Base-by-base conservation (phyloP, 2,113 vertebrate species). In the Osmerus eperlanus region DNA sequence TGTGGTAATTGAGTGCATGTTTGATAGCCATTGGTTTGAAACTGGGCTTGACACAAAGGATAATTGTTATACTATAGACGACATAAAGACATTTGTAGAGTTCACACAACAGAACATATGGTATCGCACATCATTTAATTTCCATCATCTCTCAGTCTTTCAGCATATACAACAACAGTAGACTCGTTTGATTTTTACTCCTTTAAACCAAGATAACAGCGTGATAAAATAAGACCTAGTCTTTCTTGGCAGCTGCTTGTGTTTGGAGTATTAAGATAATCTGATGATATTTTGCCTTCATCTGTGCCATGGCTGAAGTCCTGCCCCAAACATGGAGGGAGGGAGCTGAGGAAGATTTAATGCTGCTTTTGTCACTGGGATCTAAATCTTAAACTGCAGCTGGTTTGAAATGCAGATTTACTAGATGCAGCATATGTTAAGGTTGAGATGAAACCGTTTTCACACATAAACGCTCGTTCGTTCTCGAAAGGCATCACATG, bases 251-350 rank as follows among this genome's bases (percentile, higher is more conserved):
- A 79, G 73, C 77, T 0, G 67, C 83, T 82, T 52, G 13, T 56
- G 13, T 75, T 61, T 51, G 72, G 41, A 21, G 68, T 53, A 69
- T 78, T 81, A 71, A 80, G 71, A 84, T 85, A 82, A 84, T 86
- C 83, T 81, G 68, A 70, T 63, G 73, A 80, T 74, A 65, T 75
- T 83, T 28, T 75, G 71, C 68, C 83, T 74, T 71, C 71, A 60
- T 79, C 64, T 76, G 74, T 25, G 16, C 32, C 23, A 3, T 15
- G 32, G 72, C 62, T 0, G 62, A 29, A 66, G 11, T 18, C 9
- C 29, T 29, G 56, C 62, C 65, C 66, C 72, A 68, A 19, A 74
- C 0, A 13, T 36, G 67, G 70, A 56, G 55, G n/a, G 47, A 53
- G 62, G 14, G 47, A 74, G 64, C 82, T 29, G 70, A 65, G 36